These are phyloP conservation scores for Phoenicopterus ruber DNA, from an alignment of 2,113 vertebrate species.

Conservation along the genomic window DNA sequence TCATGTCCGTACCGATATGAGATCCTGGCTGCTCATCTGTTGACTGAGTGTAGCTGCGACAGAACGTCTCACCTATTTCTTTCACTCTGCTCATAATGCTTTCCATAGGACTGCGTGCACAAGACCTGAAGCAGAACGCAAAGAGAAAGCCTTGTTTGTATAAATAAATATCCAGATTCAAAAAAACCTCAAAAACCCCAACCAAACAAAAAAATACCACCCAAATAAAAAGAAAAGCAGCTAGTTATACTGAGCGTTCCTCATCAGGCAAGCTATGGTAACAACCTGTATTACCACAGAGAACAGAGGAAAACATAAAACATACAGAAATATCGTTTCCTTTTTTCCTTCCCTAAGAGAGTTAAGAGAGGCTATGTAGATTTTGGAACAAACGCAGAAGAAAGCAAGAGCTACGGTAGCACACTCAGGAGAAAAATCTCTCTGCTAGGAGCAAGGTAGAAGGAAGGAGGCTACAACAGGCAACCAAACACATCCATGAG, in stretches of 20 bases:
- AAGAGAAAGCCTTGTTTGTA: background rate
- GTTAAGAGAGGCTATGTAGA: background rate
- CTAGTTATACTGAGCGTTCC: background rate
- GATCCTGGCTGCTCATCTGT: conserved; percentile 86
- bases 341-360: background rate
- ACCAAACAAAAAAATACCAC: background rate
- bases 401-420: background rate
- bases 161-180: background rate
- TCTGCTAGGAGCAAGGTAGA: background rate
- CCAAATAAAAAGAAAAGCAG: background rate
- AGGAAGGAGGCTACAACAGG: background rate
- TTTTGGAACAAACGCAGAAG: background rate
- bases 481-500: accelerated
- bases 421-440: background rate
- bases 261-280: background rate
- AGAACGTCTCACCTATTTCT: conserved; percentile 85
- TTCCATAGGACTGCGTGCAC: conserved; percentile 83
- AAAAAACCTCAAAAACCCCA: background rate
- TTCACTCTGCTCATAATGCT: conserved; percentile 81
- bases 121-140: conserved; percentile 76
- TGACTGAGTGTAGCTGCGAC: conserved; percentile 86
- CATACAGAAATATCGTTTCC: background rate
- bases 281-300: background rate
- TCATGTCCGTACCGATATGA: conserved; percentile 83
- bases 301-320: background rate